Evolutionary conservation across 2,888 invertebrate species (phyloP), one percentile per base, ranked within the genome.

Genomic region (Globia sparganii): DNA sequence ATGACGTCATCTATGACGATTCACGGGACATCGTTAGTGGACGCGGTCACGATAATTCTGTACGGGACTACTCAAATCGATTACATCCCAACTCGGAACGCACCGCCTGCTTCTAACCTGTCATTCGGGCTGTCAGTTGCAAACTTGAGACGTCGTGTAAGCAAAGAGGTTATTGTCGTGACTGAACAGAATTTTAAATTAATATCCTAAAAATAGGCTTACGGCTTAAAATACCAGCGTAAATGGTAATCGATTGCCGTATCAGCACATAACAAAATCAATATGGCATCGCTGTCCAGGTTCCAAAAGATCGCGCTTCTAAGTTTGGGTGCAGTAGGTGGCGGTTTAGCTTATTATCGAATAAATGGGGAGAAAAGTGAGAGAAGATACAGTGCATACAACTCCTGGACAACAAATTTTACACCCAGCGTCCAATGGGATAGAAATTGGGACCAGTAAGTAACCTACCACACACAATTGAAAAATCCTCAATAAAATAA

Each of bases 401-500:
- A 97, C 87, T 97, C 98, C 0, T 98, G 98, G 98, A 98, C 98
- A 0, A 97, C 97, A 11, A 97, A 97, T 93, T 97, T 96, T 86
- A 95, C 95, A 1, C 97, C 98, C 0, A 97, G 97, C 75, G 96
- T 98, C 0, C 97, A 97, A 91, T 99, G 99, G 99, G 98, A 99
- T 89, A 96, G 95, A 73, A 99, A 99, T 94, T 99, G 99, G 99
- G 99, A 99, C 93, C 98, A 97, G 98, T 98, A 97, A 97, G 97
- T 96, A 85, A n/a, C 40, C 2, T 67, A 43, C 0, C 8, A 28
- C 6, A 37, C 5, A 9, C 25, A 9, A 40, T 34, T 15, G 8
- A 9, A 31, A 21, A 74, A 11, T 21, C 3, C 0, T n/a, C 25
- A 21, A 9, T 4, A 6, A 31, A 67, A 46, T 67, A 13, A 56